A percentile compares a stretch with the other conserved stretches of the same genome.
Evolutionary conservation across 37 sponge, comb jelly and placozoan genomes (phyloP).

Genomic region (Dysidea cf. avara): DNA sequence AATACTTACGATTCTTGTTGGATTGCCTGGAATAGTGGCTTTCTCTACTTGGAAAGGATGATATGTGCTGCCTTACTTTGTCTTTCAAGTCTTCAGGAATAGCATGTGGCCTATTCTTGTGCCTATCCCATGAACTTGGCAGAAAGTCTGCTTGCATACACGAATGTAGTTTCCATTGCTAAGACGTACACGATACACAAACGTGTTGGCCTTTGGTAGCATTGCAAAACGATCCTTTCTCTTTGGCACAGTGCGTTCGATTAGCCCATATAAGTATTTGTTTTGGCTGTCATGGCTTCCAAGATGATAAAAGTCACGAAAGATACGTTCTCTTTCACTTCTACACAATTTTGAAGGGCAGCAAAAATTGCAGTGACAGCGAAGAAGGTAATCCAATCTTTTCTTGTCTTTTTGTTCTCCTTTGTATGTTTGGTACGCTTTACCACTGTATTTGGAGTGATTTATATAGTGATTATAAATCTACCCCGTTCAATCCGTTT

Average conservation of each 20-base stretch:
- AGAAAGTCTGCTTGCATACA: conserved; percentile 21
- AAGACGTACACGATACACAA: conserved; percentile 8
- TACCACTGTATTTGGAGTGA: neutral
- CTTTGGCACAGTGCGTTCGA: too few relatives aligned
- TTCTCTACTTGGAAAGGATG: too few relatives aligned
- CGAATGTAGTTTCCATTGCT: neutral
- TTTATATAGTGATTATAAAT: conserved; percentile 25
- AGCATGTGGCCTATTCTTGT: conserved; percentile 1
- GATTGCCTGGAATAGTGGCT: conserved; percentile 30
- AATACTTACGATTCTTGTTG: conserved; percentile 25
- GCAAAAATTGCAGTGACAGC: too few relatives aligned
- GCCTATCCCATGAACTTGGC: conserved; percentile 23
- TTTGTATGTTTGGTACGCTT: too few relatives aligned
- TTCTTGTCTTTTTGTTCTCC: too few relatives aligned
- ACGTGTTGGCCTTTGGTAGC: neutral
- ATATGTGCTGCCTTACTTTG: conserved; percentile 30
- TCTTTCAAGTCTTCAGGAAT: conserved; percentile 7
- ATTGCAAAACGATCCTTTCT: too few relatives aligned
- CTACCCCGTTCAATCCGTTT: conserved; percentile 17
- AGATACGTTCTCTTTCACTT: neutral
- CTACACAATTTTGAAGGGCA: too few relatives aligned
- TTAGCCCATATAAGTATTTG: conserved; percentile 28
- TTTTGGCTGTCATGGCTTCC: conserved; percentile 30
- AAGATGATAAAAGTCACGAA: conserved; percentile 23
- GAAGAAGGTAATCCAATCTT: too few relatives aligned